Conservation (phyloP, 2,797 vertebrate genomes). For the Eulemur rubriventer region DNA sequence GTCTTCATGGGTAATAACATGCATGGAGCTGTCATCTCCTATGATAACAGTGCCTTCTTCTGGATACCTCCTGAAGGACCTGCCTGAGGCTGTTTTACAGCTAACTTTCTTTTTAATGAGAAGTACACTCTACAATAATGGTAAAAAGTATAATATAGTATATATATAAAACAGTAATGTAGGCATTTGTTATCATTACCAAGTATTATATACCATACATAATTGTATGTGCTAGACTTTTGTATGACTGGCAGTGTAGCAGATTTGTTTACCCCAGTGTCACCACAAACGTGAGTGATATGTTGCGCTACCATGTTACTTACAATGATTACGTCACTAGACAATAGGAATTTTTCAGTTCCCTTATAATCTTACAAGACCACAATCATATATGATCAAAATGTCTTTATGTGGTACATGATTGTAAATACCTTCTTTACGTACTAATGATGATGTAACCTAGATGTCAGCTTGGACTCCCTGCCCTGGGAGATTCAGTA, state of each 20-base stretch:
- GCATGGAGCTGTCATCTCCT: background rate
- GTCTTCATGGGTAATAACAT: background rate
- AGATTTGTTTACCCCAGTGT: background rate
- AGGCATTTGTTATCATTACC: background rate
- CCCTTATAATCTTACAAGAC: background rate
- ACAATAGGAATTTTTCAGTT: too few relatives aligned
- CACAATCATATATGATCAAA: background rate
- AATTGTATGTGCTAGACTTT: background rate
- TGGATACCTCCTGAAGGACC: background rate
- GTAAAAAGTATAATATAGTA: background rate
- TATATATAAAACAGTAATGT: background rate
- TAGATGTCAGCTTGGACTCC: background rate
- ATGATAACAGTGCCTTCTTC: background rate
- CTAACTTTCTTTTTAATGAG: background rate
- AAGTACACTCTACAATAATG: background rate
- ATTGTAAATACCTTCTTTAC: background rate
- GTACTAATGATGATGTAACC: background rate
- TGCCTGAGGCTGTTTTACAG: background rate
- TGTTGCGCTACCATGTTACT: background rate
- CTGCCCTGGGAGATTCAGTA: background rate
- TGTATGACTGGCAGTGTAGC: too few relatives aligned
- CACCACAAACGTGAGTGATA: background rate
- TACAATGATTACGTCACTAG: background rate
- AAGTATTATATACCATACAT: background rate
- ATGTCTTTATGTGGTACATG: background rate